Percentiles rank a stretch among this genome's conserved stretches.
phyloP scores from a whole-genome alignment of 2,888 invertebrate species.

The Mimachlamys varia region DNA sequence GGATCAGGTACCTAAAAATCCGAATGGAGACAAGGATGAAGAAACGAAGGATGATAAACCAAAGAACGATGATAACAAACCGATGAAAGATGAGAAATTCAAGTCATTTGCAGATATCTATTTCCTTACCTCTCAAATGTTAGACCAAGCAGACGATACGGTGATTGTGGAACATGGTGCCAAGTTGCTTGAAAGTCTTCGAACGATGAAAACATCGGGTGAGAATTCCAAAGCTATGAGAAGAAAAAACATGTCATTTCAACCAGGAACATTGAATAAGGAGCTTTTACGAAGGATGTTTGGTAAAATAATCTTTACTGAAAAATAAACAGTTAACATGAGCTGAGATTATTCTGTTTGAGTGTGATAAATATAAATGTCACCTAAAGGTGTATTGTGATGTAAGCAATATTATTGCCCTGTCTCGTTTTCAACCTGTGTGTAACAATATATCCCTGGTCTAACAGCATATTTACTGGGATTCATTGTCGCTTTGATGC shows the following conservation, averaged over 20 bases:
- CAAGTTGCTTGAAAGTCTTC: neutral
- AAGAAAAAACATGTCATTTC: neutral
- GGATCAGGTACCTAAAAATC: neutral
- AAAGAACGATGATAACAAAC: too few species aligned
- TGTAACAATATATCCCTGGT: too few species aligned
- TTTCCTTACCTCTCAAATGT: neutral
- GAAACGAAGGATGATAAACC: neutral
- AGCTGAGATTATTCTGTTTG: too few species aligned
- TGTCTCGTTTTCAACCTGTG: too few species aligned
- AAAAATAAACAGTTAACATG: neutral
- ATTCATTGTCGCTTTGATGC: too few species aligned
- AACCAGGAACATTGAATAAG: constrained; percentile 15
- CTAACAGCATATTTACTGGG: too few species aligned
- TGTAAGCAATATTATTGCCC: too few species aligned
- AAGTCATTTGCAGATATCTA: neutral
- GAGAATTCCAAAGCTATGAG: neutral
- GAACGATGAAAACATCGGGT: neutral
- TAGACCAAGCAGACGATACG: constrained; percentile 14
- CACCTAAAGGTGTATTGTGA: too few species aligned
- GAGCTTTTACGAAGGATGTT: constrained; percentile 17
- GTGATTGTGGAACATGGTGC: neutral
- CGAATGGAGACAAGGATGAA: neutral
- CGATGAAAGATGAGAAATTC: neutral
- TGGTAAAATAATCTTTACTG: neutral
- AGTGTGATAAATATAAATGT: too few species aligned